phyloP scores from a whole-genome alignment of 2,888 invertebrate genomes.

The Cylindroiulus punctatus region DNA sequence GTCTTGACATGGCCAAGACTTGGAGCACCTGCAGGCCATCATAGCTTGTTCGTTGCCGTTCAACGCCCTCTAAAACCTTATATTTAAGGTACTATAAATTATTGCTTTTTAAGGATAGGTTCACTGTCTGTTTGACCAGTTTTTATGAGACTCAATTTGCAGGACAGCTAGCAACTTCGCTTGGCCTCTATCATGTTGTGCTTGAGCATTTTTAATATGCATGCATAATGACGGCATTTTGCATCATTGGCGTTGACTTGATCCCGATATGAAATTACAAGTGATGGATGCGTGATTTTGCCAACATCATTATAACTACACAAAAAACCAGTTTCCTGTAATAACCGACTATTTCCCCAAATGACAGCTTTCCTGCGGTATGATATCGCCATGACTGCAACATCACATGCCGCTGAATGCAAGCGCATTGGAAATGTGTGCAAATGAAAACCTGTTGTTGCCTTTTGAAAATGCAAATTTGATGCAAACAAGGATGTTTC shows the following conservation, averaged over 20 bases:
- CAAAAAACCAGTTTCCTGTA: constrained; percentile 24
- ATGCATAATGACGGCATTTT: neutral
- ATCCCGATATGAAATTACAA: neutral
- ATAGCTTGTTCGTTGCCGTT: constrained; percentile 2
- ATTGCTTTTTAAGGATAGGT: constrained; percentile 39
- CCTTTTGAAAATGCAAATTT: constrained; percentile 43
- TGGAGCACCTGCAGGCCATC: neutral
- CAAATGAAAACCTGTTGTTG: constrained; percentile 25
- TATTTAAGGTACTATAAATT: neutral
- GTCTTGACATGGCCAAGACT: constrained; percentile 24
- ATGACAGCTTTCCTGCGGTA: neutral
- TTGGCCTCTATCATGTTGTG: neutral
- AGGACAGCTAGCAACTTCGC: neutral
- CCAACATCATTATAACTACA: neutral
- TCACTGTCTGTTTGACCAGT: neutral
- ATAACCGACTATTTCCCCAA: neutral
- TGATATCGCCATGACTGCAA: neutral
- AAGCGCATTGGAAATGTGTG: neutral
- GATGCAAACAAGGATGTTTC: constrained; percentile 39
- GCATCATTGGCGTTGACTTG: neutral
- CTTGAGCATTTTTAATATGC: neutral
- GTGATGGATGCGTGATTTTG: neutral
- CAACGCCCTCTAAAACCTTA: constrained; percentile 14
- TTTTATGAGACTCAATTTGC: neutral
- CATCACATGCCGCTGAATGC: neutral